phyloP scores from a whole-genome alignment of 1,140 invertebrate genomes.

The Vanessa atalanta region DNA sequence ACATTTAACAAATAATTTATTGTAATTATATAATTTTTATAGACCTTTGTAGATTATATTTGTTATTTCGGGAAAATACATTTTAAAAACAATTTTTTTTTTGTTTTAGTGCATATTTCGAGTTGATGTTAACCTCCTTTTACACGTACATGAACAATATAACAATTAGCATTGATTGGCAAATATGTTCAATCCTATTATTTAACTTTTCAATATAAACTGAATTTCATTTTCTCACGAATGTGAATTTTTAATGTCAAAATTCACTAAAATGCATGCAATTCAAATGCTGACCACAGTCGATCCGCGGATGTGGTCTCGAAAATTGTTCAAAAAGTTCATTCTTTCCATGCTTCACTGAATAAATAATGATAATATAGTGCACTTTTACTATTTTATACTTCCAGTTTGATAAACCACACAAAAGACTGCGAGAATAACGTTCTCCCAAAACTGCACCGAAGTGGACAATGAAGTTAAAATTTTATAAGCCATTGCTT shows the following conservation, averaged over 20 bases:
- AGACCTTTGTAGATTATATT: too few species aligned
- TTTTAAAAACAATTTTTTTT: too few species aligned
- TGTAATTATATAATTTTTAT: too few species aligned
- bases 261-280: conserved; percentile 5
- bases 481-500: conserved; percentile 13
- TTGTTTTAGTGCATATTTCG: too few species aligned
- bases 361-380: conserved; percentile 32
- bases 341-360: conserved; percentile 24
- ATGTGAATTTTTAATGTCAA: neutral
- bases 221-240: too few species aligned
- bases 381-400: conserved; percentile 28
- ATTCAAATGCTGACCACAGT: neutral
- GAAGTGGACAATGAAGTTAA: conserved; percentile 15
- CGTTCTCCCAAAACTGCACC: conserved; percentile 18
- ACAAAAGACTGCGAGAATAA: conserved; percentile 26
- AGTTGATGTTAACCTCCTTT: too few species aligned
- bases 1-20: too few species aligned
- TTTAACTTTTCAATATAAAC: too few species aligned
- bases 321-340: conserved; percentile 23
- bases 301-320: conserved; percentile 13
- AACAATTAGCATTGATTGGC: too few species aligned
- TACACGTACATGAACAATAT: too few species aligned
- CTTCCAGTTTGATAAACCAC: conserved; percentile 22
- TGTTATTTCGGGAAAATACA: too few species aligned
- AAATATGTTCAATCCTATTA: too few species aligned